Conservation (phyloP, 2,797 vertebrate genomes). For the Eupleurogrammus muticus region DNA sequence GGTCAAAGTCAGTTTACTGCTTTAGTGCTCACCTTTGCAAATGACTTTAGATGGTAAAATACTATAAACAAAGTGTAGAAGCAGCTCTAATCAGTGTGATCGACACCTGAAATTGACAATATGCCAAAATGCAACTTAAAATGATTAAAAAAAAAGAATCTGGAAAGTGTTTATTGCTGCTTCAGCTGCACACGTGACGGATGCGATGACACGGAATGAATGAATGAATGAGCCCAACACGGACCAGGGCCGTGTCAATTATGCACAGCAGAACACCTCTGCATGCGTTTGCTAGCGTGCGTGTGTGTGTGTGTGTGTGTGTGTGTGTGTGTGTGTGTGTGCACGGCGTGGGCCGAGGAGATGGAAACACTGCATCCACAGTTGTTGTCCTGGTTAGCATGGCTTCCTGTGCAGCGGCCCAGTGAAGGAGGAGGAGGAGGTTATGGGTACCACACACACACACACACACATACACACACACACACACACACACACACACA, state of each 20-base stretch:
- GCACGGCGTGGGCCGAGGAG: slow-evolving; percentile 46
- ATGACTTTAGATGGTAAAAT: not conserved
- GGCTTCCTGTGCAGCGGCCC: slow-evolving; percentile 10
- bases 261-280: slow-evolving; percentile 27
- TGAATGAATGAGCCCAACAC: slow-evolving; percentile 3
- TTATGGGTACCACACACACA: not conserved
- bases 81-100: not conserved
- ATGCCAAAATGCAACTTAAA: not conserved
- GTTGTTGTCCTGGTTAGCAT: slow-evolving; percentile 37
- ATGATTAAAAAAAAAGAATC: not conserved
- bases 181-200: not conserved
- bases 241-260: not conserved
- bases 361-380: slow-evolving; percentile 55
- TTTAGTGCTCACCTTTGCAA: not conserved
- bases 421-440: not conserved
- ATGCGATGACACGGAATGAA: slow-evolving; percentile 2
- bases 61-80: not conserved
- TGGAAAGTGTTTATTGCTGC: not conserved
- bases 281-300: slow-evolving; percentile 30
- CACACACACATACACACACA: too few relatives aligned
- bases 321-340: slow-evolving; percentile 59
- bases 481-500: not conserved
- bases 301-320: slow-evolving; percentile 47
- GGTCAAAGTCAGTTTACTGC: not conserved
- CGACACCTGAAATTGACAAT: not conserved